Conservation (phyloP, 2,113 vertebrate genomes). For the Chrysochloris asiatica region DNA sequence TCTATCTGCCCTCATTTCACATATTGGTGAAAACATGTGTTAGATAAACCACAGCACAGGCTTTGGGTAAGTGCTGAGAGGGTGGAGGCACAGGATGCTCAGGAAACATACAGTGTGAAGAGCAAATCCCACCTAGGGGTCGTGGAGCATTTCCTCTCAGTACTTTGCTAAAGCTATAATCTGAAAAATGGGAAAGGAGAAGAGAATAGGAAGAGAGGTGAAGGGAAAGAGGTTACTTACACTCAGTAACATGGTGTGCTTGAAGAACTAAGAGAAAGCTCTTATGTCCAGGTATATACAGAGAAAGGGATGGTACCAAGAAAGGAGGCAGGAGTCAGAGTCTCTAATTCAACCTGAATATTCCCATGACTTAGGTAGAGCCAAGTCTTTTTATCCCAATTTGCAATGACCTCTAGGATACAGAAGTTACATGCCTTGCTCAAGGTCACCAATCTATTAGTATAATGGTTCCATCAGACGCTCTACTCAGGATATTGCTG, state of each 20-base stretch:
- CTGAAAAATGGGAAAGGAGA: not conserved
- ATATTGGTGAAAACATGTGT: not conserved
- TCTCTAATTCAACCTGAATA: not conserved
- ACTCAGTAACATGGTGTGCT: not conserved
- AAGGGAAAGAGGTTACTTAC: not conserved
- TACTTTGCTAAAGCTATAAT: not conserved
- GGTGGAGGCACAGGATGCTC: not conserved
- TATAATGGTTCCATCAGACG: slow-evolving; percentile 13
- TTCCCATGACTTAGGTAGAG: not conserved
- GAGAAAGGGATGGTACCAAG: not conserved
- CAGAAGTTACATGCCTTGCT: not conserved
- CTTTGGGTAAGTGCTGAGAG: not conserved
- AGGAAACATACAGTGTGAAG: not conserved
- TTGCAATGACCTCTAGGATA: not conserved
- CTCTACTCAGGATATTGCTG: not conserved
- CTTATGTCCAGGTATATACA: not conserved
- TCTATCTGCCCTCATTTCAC: not conserved
- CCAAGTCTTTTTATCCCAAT: not conserved
- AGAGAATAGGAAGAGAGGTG: not conserved
- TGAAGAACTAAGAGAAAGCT: not conserved
- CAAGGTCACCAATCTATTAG: slow-evolving; percentile 23
- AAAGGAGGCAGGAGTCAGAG: not conserved
- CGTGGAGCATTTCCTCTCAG: not conserved
- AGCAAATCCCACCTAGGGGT: not conserved
- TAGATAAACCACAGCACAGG: not conserved